A percentile compares a stretch with the other conserved stretches of the same genome.
Conservation (phyloP, 2,113 vertebrate species). For the Halcyon senegalensis region DNA sequence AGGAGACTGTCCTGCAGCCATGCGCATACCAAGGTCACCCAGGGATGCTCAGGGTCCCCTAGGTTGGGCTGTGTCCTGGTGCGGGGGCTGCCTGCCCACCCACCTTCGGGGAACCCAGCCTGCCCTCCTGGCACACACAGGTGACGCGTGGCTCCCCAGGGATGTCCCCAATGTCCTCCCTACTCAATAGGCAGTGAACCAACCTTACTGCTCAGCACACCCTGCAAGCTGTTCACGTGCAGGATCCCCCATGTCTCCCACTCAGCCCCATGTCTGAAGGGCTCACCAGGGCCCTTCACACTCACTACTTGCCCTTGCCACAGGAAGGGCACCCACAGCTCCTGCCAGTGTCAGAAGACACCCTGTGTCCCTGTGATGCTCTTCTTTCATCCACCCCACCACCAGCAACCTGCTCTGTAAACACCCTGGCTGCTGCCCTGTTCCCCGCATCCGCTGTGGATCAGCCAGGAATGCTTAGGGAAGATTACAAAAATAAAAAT, state of each 20-base stretch:
- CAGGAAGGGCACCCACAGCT: not conserved
- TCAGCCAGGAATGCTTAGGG: not conserved
- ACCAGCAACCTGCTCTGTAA: not conserved
- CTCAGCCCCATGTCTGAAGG: rapidly evolving
- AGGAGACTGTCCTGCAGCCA: not conserved
- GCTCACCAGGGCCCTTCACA: not conserved
- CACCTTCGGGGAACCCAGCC: not conserved
- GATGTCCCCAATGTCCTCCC: not conserved
- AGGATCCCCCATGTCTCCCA: not conserved
- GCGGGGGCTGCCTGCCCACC: not conserved
- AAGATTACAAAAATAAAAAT: too few species aligned
- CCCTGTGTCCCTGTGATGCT: rapidly evolving
- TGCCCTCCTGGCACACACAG: not conserved
- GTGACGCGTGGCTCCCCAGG: not conserved
- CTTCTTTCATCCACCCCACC: rapidly evolving
- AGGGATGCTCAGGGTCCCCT: not conserved
- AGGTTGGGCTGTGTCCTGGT: not conserved
- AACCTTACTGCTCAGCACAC: not conserved
- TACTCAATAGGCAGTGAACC: not conserved
- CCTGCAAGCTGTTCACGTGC: rapidly evolving
- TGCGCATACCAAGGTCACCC: not conserved
- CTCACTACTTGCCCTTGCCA: rapidly evolving
- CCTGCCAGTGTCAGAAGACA: not conserved
- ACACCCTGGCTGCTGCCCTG: not conserved
- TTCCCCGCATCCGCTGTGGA: not conserved